Evolutionary conservation across 2,797 vertebrate genomes (phyloP).

Genomic region (Helicolenus hilgendorfi): DNA sequence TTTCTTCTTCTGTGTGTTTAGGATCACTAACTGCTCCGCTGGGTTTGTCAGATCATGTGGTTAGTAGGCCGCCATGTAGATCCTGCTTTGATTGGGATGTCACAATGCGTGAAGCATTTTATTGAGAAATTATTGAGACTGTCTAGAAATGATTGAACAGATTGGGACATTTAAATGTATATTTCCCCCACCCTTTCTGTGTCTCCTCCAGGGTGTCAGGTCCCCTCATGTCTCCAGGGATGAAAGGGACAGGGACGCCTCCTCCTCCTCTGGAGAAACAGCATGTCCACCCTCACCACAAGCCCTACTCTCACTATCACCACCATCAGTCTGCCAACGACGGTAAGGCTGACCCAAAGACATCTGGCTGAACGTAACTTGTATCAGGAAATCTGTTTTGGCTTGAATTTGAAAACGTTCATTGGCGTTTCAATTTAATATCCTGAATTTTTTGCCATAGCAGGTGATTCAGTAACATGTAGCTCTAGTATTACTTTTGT

Average conservation of each 20-base stretch:
- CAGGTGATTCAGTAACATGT: slow-evolving; percentile 41
- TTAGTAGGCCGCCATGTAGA: slow-evolving; percentile 28
- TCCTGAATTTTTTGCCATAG: slow-evolving; percentile 15
- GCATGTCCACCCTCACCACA: slow-evolving; percentile 91
- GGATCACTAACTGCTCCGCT: slow-evolving; percentile 58
- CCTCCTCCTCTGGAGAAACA: slow-evolving; percentile 91
- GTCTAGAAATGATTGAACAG: slow-evolving; percentile 9
- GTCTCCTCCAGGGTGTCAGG: slow-evolving; percentile 89
- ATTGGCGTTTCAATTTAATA: slow-evolving; percentile 40
- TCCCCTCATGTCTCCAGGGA: slow-evolving; percentile 91
- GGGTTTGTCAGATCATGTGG: slow-evolving; percentile 56
- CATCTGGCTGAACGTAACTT: neutral
- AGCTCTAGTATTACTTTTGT: neutral
- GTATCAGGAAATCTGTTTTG: slow-evolving; percentile 33
- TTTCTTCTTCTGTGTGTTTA: slow-evolving; percentile 68
- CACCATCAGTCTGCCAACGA: slow-evolving; percentile 90
- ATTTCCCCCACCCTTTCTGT: slow-evolving; percentile 1
- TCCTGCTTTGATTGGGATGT: slow-evolving; percentile 48
- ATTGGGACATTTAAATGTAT: neutral
- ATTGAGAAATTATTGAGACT: slow-evolving; percentile 32
- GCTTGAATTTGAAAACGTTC: slow-evolving; percentile 19
- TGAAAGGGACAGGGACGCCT: slow-evolving; percentile 92
- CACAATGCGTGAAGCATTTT: slow-evolving; percentile 53
- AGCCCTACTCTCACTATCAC: slow-evolving; percentile 92
- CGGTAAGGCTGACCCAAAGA: slow-evolving; percentile 77